Evolutionary conservation across 2,797 vertebrate genomes (phyloP).

Genomic region (Brachyrhaphis roseni): DNA sequence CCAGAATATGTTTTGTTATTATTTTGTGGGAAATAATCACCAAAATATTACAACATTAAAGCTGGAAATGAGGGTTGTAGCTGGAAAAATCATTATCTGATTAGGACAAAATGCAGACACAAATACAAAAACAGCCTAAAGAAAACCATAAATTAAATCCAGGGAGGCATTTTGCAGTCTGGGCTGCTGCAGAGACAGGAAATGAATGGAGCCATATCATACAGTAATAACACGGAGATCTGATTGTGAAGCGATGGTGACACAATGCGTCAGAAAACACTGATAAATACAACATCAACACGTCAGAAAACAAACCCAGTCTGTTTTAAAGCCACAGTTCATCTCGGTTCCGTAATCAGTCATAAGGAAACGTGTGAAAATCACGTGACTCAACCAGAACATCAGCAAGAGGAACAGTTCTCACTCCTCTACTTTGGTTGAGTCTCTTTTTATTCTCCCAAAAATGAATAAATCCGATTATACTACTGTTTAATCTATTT

Average conservation of each 20-base stretch:
- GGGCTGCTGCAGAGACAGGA: constrained; percentile 61
- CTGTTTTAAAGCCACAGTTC: constrained; percentile 44
- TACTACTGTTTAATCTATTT: no score
- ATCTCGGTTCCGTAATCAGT: constrained; percentile 44
- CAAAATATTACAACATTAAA: background rate
- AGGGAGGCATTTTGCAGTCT: constrained; percentile 26
- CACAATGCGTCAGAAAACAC: constrained; percentile 61
- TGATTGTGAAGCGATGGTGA: constrained; percentile 53
- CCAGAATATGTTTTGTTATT: background rate
- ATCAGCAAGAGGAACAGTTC: background rate
- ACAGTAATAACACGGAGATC: constrained; percentile 65
- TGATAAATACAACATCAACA: constrained; percentile 56
- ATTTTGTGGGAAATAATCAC: background rate
- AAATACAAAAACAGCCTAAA: background rate
- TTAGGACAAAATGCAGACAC: background rate
- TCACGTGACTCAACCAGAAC: background rate
- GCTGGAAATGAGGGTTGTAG: background rate
- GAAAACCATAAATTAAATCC: background rate
- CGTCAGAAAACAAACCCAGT: constrained; percentile 50
- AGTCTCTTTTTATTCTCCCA: background rate
- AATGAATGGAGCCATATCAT: constrained; percentile 73
- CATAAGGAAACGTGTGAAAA: constrained; percentile 1
- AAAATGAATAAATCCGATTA: no score
- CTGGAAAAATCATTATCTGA: background rate
- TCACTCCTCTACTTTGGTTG: background rate